phyloP scores from a whole-genome alignment of 2,888 invertebrate genomes.

The Yponomeuta malinellus region DNA sequence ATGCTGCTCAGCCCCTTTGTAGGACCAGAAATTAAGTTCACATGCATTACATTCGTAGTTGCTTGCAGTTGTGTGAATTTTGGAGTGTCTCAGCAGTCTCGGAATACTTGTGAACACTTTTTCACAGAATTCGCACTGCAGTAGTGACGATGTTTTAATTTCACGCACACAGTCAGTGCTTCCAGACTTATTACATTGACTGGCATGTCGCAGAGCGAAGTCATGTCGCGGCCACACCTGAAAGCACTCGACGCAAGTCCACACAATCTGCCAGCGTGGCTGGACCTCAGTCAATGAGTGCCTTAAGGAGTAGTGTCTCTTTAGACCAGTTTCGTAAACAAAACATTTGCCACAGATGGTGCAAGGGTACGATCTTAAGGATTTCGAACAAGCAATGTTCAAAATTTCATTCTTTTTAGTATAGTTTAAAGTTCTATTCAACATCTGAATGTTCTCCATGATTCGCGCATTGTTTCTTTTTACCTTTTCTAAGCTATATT shows the following conservation, averaged over 20 bases:
- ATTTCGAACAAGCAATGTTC: conserved; percentile 48
- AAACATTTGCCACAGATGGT: conserved; percentile 65
- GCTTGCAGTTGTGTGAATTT: conserved; percentile 77
- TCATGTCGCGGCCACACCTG: conserved; percentile 67
- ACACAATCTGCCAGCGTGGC: conserved; percentile 65
- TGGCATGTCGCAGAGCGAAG: conserved; percentile 51
- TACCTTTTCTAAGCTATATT: conserved; percentile 63
- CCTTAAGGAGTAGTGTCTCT: conserved; percentile 54
- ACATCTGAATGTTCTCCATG: conserved; percentile 66
- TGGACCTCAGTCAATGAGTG: conserved; percentile 47
- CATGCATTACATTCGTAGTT: conserved; percentile 80
- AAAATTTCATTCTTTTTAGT: conserved; percentile 64
- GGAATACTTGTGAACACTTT: conserved; percentile 67
- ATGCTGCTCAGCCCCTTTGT: conserved; percentile 58
- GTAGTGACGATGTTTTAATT: conserved; percentile 61
- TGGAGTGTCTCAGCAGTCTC: conserved; percentile 55
- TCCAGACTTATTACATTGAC: conserved; percentile 46
- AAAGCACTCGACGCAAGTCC: conserved; percentile 67
- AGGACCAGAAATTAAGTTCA: conserved; percentile 49
- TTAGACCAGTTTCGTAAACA: conserved; percentile 63
- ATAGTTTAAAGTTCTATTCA: conserved; percentile 62
- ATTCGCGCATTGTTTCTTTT: conserved; percentile 67
- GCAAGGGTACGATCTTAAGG: conserved; percentile 53
- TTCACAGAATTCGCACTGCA: conserved; percentile 69
- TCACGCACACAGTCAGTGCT: conserved; percentile 47